Conservation (phyloP, 2,888 invertebrate species). For the Stenchaetothrips biformis region DNA sequence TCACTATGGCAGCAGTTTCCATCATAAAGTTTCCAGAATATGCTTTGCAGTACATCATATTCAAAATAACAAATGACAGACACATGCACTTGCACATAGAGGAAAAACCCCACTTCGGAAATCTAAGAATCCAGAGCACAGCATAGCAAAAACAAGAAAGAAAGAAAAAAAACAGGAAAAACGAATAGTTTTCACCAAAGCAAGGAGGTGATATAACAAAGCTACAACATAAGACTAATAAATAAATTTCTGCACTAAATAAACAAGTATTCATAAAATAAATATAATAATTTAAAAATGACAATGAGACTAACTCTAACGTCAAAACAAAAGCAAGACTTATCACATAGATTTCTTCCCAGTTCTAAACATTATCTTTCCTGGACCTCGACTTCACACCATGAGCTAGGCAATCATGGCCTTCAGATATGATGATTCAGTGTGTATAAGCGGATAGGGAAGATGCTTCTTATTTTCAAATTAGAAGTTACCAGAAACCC, state of each 20-base stretch:
- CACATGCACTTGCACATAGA: neutral
- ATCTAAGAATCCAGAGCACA: neutral
- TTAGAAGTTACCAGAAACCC: too few relatives aligned
- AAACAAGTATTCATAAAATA: constrained; percentile 22
- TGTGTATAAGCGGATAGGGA: too few relatives aligned
- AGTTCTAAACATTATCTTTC: too few relatives aligned
- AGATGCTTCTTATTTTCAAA: too few relatives aligned
- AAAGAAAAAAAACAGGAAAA: neutral
- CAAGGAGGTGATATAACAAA: neutral
- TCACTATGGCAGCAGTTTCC: too few relatives aligned
- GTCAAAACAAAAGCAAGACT: neutral
- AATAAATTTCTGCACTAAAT: constrained; percentile 1
- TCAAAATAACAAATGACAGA: too few relatives aligned
- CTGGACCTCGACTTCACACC: too few relatives aligned
- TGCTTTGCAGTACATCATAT: too few relatives aligned
- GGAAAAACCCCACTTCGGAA: neutral
- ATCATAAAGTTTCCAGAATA: too few relatives aligned
- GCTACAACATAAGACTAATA: neutral
- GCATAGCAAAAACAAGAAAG: neutral
- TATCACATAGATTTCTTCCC: neutral
- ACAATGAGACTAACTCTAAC: neutral
- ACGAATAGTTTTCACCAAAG: neutral
- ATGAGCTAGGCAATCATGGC: too few relatives aligned
- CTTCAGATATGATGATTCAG: too few relatives aligned
- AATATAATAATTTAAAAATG: neutral